A percentile compares a stretch with the other conserved stretches of the same genome.
Evolutionary conservation across 1,140 invertebrate genomes (phyloP).

Genomic region (Ceratoteleas bidentatus): DNA sequence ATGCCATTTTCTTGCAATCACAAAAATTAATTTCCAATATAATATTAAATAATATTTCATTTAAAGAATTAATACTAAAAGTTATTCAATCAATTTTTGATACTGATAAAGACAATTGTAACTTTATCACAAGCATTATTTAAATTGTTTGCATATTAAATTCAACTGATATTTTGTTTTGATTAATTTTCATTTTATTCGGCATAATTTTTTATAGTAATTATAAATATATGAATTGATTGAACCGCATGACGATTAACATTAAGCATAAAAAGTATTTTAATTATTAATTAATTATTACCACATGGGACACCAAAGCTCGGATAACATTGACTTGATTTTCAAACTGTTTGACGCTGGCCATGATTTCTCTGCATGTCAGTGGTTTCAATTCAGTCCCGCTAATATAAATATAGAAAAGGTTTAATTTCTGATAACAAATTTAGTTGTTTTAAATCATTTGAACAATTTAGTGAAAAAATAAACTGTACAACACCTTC

Average conservation of each 20-base stretch:
- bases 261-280: constrained; percentile 30
- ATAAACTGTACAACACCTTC: constrained; percentile 61
- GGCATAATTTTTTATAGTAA: too few relatives aligned
- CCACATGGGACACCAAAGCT: constrained; percentile 82
- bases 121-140: not conserved
- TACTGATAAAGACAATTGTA: too few relatives aligned
- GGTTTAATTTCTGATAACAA: not conserved
- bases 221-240: too few relatives aligned
- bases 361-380: constrained; percentile 82
- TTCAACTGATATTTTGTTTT: not conserved
- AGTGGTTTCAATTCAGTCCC: constrained; percentile 74
- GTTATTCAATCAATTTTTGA: too few relatives aligned
- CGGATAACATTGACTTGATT: constrained; percentile 85
- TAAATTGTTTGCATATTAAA: not conserved
- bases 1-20: too few relatives aligned
- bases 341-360: constrained; percentile 77
- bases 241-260: constrained; percentile 3
- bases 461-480: not conserved
- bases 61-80: too few relatives aligned
- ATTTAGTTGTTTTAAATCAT: constrained; percentile 8
- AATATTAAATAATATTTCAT: too few relatives aligned
- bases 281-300: constrained; percentile 71
- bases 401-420: constrained; percentile 72
- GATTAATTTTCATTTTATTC: too few relatives aligned
- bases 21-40: too few relatives aligned